Conservation (phyloP, 2,888 invertebrate species). For the Polydrusus cervinus region DNA sequence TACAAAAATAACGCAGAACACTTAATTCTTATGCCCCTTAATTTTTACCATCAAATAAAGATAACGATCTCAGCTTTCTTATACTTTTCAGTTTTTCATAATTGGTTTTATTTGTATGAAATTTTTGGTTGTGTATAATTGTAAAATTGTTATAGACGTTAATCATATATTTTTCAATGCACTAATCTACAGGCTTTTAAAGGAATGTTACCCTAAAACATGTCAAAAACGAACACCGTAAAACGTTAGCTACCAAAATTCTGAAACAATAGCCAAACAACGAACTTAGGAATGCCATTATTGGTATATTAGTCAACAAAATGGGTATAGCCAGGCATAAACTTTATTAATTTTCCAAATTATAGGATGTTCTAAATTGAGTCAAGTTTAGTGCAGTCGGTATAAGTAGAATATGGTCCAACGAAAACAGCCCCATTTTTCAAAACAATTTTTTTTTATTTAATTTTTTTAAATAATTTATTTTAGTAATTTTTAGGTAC, state of each 20-base stretch:
- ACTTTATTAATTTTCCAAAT: constrained; percentile 39
- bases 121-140: neutral
- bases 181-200: constrained; percentile 65
- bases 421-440: too few relatives aligned
- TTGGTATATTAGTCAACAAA: constrained; percentile 58
- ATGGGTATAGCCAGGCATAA: constrained; percentile 46
- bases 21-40: too few relatives aligned
- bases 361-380: constrained; percentile 33
- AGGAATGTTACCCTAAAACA: constrained; percentile 56
- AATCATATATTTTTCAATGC: constrained; percentile 56
- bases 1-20: too few relatives aligned
- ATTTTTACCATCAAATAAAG: too few relatives aligned
- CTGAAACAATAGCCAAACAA: constrained; percentile 60
- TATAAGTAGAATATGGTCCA: neutral
- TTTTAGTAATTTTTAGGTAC: too few relatives aligned
- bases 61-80: constrained; percentile 1
- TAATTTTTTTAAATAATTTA: too few relatives aligned
- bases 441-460: too few relatives aligned
- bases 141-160: neutral
- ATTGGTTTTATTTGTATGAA: neutral
- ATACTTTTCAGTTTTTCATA: neutral
- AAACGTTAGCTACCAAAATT: constrained; percentile 61
- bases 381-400: constrained; percentile 49
- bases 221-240: constrained; percentile 50
- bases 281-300: constrained; percentile 58